These are phyloP conservation scores for Nebria ingens DNA, from an alignment of 1,140 invertebrate species.

Conservation along the genomic window DNA sequence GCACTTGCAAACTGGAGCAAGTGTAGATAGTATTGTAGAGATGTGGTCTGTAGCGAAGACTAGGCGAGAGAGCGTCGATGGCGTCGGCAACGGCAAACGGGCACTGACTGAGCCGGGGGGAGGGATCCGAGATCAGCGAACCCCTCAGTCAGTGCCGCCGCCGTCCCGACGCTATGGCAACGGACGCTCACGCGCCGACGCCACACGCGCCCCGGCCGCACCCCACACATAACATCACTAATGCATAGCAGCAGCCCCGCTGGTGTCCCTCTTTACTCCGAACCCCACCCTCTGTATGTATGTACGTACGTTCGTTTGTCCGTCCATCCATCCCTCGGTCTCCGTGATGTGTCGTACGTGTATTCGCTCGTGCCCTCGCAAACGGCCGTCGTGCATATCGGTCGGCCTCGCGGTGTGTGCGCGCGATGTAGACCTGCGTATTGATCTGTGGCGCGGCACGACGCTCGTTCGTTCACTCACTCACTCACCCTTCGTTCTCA, in stretches of 20 bases:
- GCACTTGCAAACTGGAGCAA: no score
- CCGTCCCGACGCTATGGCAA: conserved; percentile 19
- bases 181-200: conserved; percentile 18
- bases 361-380: background rate
- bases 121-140: conserved; percentile 4
- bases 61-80: background rate
- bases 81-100: conserved; percentile 1
- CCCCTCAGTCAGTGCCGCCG: conserved; percentile 16
- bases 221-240: conserved; percentile 32
- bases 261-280: conserved; percentile 23
- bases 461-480: conserved; percentile 6
- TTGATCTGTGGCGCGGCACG: background rate
- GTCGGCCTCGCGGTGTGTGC: conserved; percentile 5
- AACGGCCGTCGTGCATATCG: background rate
- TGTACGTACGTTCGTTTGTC: background rate
- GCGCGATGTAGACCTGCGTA: conserved; percentile 1
- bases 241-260: conserved; percentile 36
- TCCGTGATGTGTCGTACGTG: background rate
- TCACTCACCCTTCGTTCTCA: background rate
- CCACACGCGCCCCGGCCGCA: conserved; percentile 16
- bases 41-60: background rate
- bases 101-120: conserved; percentile 14
- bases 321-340: conserved; percentile 12
- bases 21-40: no score
- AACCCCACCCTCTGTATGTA: conserved; percentile 18